Conservation (phyloP, 2,797 vertebrate genomes). For the Anguilla megastoma region DNA sequence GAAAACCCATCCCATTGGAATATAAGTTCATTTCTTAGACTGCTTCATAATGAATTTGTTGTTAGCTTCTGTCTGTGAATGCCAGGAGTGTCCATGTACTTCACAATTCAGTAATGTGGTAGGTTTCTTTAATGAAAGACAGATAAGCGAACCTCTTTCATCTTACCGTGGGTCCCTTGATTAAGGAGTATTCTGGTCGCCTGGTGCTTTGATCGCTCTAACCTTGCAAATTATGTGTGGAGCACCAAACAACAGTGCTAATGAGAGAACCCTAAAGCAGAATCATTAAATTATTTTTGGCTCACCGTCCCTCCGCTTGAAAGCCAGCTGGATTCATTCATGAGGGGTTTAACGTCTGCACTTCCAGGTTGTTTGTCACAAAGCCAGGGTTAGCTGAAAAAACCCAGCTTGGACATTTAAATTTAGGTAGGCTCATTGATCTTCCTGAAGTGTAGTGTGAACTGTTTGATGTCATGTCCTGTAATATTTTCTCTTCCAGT, state of each 20-base stretch:
- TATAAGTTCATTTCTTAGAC: neutral
- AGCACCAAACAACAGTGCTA: neutral
- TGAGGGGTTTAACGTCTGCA: neutral
- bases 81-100: neutral
- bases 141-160: no score
- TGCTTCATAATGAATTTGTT: neutral
- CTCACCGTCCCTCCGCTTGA: neutral
- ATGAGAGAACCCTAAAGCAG: neutral
- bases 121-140: neutral
- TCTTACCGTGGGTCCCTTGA: neutral
- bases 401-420: neutral
- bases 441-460: neutral
- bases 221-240: constrained; percentile 11
- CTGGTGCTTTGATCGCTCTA: constrained; percentile 7
- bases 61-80: neutral
- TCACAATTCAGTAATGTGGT: neutral
- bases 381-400: neutral
- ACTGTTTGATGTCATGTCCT: neutral
- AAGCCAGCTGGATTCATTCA: neutral
- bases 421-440: neutral
- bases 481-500: constrained; percentile 68
- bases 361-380: neutral
- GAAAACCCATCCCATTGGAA: neutral
- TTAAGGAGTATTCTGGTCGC: neutral
- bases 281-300: constrained; percentile 7